Evolutionary conservation across 1,140 invertebrate species (phyloP).

Genomic region (Bombus difficillimus): DNA sequence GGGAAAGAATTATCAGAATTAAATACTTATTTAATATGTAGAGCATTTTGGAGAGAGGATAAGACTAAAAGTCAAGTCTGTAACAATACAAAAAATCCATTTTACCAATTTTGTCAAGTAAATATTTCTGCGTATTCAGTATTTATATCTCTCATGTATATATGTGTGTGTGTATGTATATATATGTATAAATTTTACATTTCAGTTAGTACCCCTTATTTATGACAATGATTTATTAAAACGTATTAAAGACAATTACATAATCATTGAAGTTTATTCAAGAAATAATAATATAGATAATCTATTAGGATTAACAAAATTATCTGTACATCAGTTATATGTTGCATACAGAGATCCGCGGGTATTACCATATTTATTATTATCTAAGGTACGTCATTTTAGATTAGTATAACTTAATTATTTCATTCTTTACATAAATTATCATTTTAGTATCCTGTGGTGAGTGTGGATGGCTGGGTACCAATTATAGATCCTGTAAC

Average conservation of each 20-base stretch:
- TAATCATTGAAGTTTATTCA: conserved; percentile 83
- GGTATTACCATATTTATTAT: conserved; percentile 82
- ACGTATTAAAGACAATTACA: conserved; percentile 83
- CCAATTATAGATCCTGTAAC: conserved; percentile 81
- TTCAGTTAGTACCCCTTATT: conserved; percentile 83
- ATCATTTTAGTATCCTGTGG: conserved; percentile 83
- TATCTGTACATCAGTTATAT: conserved; percentile 85
- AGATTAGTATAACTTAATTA: conserved; percentile 23
- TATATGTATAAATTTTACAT: conserved; percentile 44
- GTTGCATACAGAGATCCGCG: conserved; percentile 84
- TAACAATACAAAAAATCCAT: conserved; percentile 78
- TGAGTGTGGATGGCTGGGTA: conserved; percentile 85
- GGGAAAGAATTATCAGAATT: conserved; percentile 78
- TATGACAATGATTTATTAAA: conserved; percentile 83
- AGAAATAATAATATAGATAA: conserved; percentile 75
- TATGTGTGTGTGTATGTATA: background rate
- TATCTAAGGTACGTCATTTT: conserved; percentile 70
- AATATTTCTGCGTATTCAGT: conserved; percentile 19
- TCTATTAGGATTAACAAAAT: conserved; percentile 83
- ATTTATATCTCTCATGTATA: conserved; percentile 4
- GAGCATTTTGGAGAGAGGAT: conserved; percentile 82
- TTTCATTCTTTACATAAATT: conserved; percentile 28
- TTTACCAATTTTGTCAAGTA: conserved; percentile 83
- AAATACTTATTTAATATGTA: conserved; percentile 82
- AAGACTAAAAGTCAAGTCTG: conserved; percentile 80